A percentile compares a stretch with the other conserved stretches of the same genome.
These are phyloP conservation scores for Aspidoscelis tigris DNA, from an alignment of 2,113 vertebrate species.

Conservation along the genomic window DNA sequence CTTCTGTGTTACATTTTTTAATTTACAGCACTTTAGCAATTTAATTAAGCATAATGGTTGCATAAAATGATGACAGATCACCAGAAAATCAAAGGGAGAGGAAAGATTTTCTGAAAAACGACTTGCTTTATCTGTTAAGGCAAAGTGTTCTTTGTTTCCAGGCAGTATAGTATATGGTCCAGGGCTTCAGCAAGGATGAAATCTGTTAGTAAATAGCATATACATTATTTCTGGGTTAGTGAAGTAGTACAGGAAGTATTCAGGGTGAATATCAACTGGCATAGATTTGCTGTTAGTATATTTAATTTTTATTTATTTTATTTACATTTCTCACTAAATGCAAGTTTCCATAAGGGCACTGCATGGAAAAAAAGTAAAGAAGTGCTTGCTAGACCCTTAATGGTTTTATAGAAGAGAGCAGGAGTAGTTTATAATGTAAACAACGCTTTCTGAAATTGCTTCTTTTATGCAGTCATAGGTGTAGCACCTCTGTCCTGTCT, in stretches of 20 bases:
- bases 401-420: too few relatives aligned
- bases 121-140: neutral
- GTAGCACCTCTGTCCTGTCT: too few relatives aligned
- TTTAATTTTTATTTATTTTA: too few relatives aligned
- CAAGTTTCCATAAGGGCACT: too few relatives aligned
- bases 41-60: neutral
- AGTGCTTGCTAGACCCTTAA: too few relatives aligned
- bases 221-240: neutral
- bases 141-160: neutral
- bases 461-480: too few relatives aligned
- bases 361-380: too few relatives aligned
- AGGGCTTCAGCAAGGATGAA: too few relatives aligned
- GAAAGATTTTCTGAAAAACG: neutral
- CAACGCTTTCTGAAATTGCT: too few relatives aligned
- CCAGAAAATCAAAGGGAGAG: neutral
- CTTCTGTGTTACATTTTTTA: neutral
- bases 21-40: conserved; percentile 13
- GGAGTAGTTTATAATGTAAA: too few relatives aligned
- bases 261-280: neutral
- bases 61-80: neutral
- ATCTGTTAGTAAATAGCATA: neutral
- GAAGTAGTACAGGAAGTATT: neutral
- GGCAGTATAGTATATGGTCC: too few relatives aligned
- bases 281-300: neutral
- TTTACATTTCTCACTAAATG: too few relatives aligned